These are phyloP conservation scores for Myripristis murdjan DNA, from an alignment of 2,797 vertebrate species.

Conservation along the genomic window DNA sequence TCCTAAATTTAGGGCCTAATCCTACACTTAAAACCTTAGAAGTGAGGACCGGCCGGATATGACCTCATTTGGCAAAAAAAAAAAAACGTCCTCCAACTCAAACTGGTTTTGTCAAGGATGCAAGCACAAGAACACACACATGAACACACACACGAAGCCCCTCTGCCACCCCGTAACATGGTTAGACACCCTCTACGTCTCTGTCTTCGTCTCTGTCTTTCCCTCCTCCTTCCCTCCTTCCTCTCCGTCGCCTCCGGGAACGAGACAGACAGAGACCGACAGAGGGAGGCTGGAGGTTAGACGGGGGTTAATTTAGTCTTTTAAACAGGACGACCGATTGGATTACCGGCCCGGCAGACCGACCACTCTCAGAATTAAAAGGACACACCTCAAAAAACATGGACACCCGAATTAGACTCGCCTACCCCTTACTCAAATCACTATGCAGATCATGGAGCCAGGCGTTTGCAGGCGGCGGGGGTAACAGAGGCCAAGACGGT, in stretches of 20 bases:
- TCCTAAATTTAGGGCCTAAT: too few species aligned
- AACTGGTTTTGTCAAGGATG: slow-evolving; percentile 30
- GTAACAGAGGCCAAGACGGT: slow-evolving; percentile 56
- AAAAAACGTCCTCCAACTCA: slow-evolving; percentile 36
- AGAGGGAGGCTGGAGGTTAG: slow-evolving; percentile 68
- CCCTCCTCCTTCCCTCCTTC: slow-evolving; percentile 7
- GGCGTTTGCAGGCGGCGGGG: slow-evolving; percentile 36
- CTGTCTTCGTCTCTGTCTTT: slow-evolving; percentile 31
- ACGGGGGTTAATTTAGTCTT: slow-evolving; percentile 82
- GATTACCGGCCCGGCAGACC: slow-evolving; percentile 66
- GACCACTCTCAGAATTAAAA: slow-evolving; percentile 71
- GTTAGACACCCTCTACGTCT: slow-evolving; percentile 42
- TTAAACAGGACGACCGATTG: slow-evolving; percentile 76
- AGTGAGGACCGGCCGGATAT: too few species aligned
- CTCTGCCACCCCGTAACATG: slow-evolving; percentile 48
- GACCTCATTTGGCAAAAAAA: slow-evolving; percentile 18
- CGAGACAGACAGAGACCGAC: slow-evolving; percentile 61
- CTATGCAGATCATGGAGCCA: slow-evolving; percentile 73
- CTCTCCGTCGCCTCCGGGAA: slow-evolving; percentile 39
- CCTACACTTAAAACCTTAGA: too few species aligned
- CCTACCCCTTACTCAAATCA: slow-evolving; percentile 43
- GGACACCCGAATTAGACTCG: slow-evolving; percentile 48
- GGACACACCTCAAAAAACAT: slow-evolving; percentile 76
- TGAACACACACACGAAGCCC: slow-evolving; percentile 17
- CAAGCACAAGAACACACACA: slow-evolving; percentile 19